Percentiles rank a stretch among this genome's conserved stretches.
These are phyloP conservation scores for Nemapogon koenigi DNA, from an alignment of 2,888 invertebrate species.

Conservation along the genomic window DNA sequence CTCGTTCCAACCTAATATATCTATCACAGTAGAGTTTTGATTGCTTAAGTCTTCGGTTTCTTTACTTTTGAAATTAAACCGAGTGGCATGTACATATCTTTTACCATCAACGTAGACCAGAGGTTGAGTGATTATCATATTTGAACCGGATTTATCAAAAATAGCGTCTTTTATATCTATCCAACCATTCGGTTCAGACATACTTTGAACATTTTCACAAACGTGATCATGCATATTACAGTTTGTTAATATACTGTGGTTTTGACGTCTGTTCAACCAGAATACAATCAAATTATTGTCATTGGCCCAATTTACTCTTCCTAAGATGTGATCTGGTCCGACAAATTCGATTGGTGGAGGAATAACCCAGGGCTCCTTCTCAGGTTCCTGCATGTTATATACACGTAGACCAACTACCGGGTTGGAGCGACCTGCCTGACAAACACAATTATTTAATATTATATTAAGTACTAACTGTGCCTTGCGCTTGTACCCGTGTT, in stretches of 20 bases:
- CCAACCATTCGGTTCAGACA: conserved; percentile 74
- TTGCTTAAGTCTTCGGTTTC: conserved; percentile 51
- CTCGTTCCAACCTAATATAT: conserved; percentile 69
- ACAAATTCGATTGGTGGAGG: conserved; percentile 62
- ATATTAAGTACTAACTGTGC: too few species aligned
- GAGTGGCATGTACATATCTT: conserved; percentile 51
- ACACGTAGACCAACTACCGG: conserved; percentile 74
- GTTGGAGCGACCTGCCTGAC: conserved; percentile 74
- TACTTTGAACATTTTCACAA: conserved; percentile 42
- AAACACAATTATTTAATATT: conserved; percentile 18
- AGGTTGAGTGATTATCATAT: conserved; percentile 48
- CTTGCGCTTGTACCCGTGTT: too few species aligned
- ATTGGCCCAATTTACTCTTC: conserved; percentile 77
- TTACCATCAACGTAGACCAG: conserved; percentile 30
- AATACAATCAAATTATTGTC: conserved; percentile 71
- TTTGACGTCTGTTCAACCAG: conserved; percentile 90
- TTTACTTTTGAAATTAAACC: conserved; percentile 33
- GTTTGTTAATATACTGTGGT: conserved; percentile 64
- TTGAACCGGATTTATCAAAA: conserved; percentile 48
- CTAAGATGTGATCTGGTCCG: conserved; percentile 70
- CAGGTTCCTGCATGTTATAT: conserved; percentile 49
- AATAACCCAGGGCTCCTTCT: conserved; percentile 39
- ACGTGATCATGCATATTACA: conserved; percentile 55
- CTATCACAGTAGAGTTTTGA: conserved; percentile 66
- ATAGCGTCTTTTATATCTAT: conserved; percentile 65